Base-by-base conservation (phyloP, 30 jellyfish, hydroid and myxozoan species). In the Aurelia sp. region DNA sequence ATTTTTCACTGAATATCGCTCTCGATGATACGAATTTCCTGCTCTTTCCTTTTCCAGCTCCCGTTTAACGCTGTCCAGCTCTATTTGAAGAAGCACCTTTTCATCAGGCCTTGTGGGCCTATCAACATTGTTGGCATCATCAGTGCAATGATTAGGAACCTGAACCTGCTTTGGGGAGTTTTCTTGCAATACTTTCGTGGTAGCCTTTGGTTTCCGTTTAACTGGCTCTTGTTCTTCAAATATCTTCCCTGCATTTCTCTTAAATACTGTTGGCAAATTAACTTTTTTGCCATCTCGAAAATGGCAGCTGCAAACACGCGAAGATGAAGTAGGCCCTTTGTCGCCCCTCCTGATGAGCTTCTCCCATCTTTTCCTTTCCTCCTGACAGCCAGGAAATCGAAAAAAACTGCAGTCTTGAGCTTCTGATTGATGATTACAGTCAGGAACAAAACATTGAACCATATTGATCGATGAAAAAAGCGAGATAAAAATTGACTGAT, bases 61-160 rank as follows among this genome's bases (percentile, higher is more conserved):
- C 69, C 69, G 69, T 9, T 59, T 59, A 59, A 59, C 69, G 27
- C 69, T 17, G 69, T 59, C 69, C 69, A 59, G 69, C 69, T 59
- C 27, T 18, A 59, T 59, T 12, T 11, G 69, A 0, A 59, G 13
- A 7, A 59, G 69, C 15, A 59, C 69, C 69, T 59, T 59, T 59
- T 59, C 69, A 12, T 59, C 69, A 21, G 69, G 69, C 69, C 69
- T 59, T 0, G 9, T 38, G 5, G 69, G 69, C 69, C 19, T 59
- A 59, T 17, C 27, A 8, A 59, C 69, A 59, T 59, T 38, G 50
- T 59, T 38, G 50, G 50, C 9, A 38, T 38, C 50, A 38, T 38
- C 50, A 38, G 9, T 38, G 50, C 9, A 7, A 38, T 38, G 50
- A 38, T 38, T 8, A 38, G 50, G 50, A 38, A 38, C 50, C 21